A percentile compares a stretch with the other conserved stretches of the same genome.
These are phyloP conservation scores for Poecilia picta DNA, from an alignment of 2,797 vertebrate species.

Conservation along the genomic window DNA sequence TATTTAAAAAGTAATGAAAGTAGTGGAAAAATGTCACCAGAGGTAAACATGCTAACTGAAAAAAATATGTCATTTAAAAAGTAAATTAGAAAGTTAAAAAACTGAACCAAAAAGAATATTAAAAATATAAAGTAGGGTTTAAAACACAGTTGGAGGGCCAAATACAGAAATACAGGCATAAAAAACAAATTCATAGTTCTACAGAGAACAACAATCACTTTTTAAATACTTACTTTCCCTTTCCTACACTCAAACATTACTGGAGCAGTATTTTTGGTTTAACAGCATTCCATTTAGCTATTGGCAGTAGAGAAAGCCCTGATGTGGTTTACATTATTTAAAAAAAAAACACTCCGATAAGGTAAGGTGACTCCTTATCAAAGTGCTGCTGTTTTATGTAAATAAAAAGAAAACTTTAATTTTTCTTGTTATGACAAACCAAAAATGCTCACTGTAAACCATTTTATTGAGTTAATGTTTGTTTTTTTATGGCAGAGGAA, in stretches of 20 bases:
- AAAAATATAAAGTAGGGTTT: too few species aligned
- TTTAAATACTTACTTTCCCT: not conserved
- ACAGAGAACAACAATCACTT: not conserved
- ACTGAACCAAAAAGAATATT: not conserved
- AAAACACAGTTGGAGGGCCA: too few species aligned
- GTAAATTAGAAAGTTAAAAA: not conserved
- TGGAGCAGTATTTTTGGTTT: not conserved
- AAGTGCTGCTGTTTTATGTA: not conserved
- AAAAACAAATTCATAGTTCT: too few species aligned
- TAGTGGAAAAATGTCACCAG: not conserved
- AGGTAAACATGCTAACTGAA: not conserved
- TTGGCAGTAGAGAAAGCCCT: not conserved
- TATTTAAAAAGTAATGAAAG: not conserved
- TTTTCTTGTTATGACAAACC: not conserved
- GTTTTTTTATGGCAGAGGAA: not conserved
- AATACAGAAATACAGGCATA: too few species aligned
- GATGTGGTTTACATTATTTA: not conserved
- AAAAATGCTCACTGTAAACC: too few species aligned
- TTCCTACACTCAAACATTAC: not conserved
- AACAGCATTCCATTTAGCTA: not conserved
- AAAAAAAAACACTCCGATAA: not conserved
- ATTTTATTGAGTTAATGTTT: not conserved
- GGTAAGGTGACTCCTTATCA: not conserved
- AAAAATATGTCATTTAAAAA: not conserved
- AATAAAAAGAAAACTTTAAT: not conserved